These are phyloP conservation scores for Leuciscus waleckii DNA, from an alignment of 2,797 vertebrate species.

Conservation along the genomic window DNA sequence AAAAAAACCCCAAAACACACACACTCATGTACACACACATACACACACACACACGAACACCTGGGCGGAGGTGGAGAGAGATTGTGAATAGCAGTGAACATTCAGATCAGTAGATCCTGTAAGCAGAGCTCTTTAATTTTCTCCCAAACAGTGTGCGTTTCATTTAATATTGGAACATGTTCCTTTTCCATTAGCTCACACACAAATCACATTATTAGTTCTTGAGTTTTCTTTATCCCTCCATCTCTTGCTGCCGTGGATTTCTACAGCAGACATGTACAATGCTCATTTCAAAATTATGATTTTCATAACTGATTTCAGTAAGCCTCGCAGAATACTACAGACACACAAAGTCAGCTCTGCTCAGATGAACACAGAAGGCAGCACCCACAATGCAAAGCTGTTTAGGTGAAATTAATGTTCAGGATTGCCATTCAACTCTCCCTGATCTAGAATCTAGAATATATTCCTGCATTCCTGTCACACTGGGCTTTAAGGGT, in stretches of 20 bases:
- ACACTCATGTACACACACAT: not conserved
- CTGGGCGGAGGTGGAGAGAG: slow-evolving; percentile 71
- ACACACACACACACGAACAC: slow-evolving; percentile 66
- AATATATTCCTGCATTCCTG: not conserved
- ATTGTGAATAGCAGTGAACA: slow-evolving; percentile 38
- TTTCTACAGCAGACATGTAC: not conserved
- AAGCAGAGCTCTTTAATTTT: slow-evolving; percentile 13
- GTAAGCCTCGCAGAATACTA: not conserved
- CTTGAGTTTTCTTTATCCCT: slow-evolving; percentile 12
- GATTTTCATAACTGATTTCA: not conserved
- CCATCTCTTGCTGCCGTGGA: not conserved
- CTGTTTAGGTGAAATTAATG: not conserved
- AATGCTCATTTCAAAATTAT: not conserved
- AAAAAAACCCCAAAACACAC: slow-evolving; percentile 55
- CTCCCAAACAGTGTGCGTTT: slow-evolving; percentile 9
- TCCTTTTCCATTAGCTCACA: slow-evolving; percentile 12
- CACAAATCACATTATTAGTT: slow-evolving; percentile 21
- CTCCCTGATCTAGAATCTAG: not conserved
- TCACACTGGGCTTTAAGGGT: not conserved
- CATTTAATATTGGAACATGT: slow-evolving; percentile 27
- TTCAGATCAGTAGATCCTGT: slow-evolving; percentile 26
- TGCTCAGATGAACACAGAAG: not conserved
- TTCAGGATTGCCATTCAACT: not conserved
- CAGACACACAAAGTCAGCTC: not conserved
- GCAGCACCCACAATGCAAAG: not conserved